Evolutionary conservation across 2,797 vertebrate species (phyloP).

Genomic region (Hemibagrus guttatus): DNA sequence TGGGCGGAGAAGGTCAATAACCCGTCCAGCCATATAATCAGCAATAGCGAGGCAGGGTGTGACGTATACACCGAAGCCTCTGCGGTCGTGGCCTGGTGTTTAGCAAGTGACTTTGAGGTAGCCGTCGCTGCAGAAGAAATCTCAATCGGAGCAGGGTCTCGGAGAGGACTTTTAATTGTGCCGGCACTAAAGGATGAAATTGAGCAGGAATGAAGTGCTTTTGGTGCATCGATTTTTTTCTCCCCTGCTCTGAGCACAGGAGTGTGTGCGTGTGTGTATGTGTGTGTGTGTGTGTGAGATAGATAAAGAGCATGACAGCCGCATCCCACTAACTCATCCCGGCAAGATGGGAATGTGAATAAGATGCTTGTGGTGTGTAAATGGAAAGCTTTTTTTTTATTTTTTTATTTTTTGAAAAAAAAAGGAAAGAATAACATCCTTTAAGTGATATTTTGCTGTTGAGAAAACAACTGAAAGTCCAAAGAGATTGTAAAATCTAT

Average conservation of each 20-base stretch:
- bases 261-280: constrained; percentile 41
- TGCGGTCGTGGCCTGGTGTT: constrained; percentile 24
- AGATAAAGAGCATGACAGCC: constrained; percentile 22
- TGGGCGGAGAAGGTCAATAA: constrained; percentile 57
- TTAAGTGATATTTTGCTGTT: constrained; percentile 26
- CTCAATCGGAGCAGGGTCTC: constrained; percentile 56
- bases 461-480: constrained; percentile 24
- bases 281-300: not conserved
- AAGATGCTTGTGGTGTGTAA: constrained; percentile 26
- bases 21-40: constrained; percentile 54
- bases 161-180: constrained; percentile 73
- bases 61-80: constrained; percentile 21
- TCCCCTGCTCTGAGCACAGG: constrained; percentile 26
- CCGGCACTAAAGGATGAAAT: constrained; percentile 69
- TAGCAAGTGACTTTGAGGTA: constrained; percentile 56
- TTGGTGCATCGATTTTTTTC: constrained; percentile 69
- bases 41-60: constrained; percentile 37
- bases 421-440: not conserved
- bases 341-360: constrained; percentile 15
- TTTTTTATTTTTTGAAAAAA: not conserved
- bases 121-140: constrained; percentile 54
- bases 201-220: constrained; percentile 71
- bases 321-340: not conserved
- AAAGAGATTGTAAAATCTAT: constrained; percentile 27
- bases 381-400: constrained; percentile 11